Evolutionary conservation across 2,888 invertebrate genomes (phyloP).

Genomic region (Nephrotoma flavescens): DNA sequence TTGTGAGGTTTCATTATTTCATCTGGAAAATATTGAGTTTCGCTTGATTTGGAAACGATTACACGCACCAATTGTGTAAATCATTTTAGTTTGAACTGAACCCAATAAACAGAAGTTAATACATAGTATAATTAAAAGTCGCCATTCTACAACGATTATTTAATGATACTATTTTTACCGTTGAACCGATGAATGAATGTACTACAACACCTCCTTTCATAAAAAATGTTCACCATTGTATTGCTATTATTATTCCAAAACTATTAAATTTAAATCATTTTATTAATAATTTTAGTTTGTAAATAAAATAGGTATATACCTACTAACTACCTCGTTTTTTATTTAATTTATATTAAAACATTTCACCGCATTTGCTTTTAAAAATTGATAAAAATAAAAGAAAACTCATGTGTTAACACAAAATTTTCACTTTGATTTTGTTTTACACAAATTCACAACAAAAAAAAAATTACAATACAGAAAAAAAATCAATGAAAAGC

Average conservation of each 20-base stretch:
- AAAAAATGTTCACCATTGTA: background rate
- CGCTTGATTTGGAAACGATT: no score
- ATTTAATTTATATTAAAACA: background rate
- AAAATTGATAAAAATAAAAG: background rate
- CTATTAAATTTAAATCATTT: background rate
- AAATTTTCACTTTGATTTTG: background rate
- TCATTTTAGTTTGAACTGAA: no score
- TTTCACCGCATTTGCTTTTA: background rate
- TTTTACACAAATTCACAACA: background rate
- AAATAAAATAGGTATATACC: background rate
- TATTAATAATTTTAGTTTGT: background rate
- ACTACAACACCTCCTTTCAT: no score
- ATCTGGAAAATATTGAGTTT: no score
- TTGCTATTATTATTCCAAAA: background rate
- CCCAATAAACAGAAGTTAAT: no score
- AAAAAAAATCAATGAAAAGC: background rate
- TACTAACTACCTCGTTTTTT: background rate
- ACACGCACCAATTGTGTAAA: no score
- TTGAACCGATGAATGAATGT: no score
- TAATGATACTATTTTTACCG: no score
- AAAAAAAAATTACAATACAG: background rate
- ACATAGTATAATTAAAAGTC: no score
- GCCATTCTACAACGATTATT: no score
- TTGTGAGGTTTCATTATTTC: no score
- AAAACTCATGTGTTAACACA: background rate